A percentile compares a stretch with the other conserved stretches of the same genome.
Conservation (phyloP, 2,797 vertebrate genomes). For the Lerista edwardsae region DNA sequence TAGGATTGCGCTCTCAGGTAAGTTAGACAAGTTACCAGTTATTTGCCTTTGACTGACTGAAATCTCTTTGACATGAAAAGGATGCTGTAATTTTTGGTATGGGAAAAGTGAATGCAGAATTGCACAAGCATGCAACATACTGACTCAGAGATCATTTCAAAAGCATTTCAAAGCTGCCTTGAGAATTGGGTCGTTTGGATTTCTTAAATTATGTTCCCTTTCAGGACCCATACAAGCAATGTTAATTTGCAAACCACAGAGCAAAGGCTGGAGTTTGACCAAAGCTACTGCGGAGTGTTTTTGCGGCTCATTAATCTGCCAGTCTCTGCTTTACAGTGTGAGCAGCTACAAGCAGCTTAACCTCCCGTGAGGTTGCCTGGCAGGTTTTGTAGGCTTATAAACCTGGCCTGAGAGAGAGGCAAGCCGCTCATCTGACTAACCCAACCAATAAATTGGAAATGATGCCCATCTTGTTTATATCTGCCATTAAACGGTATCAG, state of each 20-base stretch:
- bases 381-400: slow-evolving; percentile 38
- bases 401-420: neutral
- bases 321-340: slow-evolving; percentile 4
- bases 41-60: neutral
- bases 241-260: slow-evolving; percentile 4
- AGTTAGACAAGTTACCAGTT: neutral
- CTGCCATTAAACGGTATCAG: neutral
- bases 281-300: neutral
- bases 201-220: neutral
- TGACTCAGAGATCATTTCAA: neutral
- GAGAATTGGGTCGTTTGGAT: neutral
- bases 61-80: neutral
- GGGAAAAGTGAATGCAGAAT: too few species aligned
- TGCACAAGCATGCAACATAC: neutral
- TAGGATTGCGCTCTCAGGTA: too few species aligned
- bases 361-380: neutral
- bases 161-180: neutral
- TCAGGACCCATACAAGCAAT: slow-evolving; percentile 14
- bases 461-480: neutral
- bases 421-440: slow-evolving; percentile 20
- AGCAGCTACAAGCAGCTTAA: neutral
- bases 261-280: neutral
- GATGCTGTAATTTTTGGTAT: neutral
- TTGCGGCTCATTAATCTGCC: neutral
- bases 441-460: slow-evolving; percentile 26